Evolutionary conservation across 2,797 vertebrate genomes (phyloP).

Genomic region (Tokudaia muenninki): DNA sequence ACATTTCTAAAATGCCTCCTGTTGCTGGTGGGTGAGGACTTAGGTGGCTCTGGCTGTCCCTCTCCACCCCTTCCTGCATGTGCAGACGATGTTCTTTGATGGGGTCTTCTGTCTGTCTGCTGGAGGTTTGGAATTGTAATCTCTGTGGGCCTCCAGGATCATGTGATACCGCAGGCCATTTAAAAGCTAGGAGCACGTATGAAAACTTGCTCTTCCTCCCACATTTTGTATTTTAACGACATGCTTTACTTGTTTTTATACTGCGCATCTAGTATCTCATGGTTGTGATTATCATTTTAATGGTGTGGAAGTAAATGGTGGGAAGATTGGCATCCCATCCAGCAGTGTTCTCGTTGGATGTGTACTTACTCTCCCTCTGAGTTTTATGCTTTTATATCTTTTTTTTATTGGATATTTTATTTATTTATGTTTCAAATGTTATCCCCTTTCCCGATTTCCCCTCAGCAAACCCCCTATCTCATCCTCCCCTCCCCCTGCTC

Average conservation of each 20-base stretch:
- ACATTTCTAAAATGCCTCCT: neutral
- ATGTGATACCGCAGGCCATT: neutral
- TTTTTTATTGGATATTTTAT: too few species aligned
- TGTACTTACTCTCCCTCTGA: neutral
- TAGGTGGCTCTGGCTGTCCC: neutral
- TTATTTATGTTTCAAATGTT: too few species aligned
- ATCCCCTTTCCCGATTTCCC: too few species aligned
- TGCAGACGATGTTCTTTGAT: neutral
- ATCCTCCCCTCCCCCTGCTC: too few species aligned
- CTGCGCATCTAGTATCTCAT: neutral
- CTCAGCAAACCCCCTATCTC: too few species aligned
- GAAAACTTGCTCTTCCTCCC: neutral
- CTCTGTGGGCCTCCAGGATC: too few species aligned
- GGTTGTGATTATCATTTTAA: neutral
- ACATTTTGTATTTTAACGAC: neutral
- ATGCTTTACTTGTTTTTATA: neutral
- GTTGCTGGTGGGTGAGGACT: neutral
- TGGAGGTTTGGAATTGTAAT: neutral
- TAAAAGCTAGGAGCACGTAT: neutral
- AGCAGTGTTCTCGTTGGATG: neutral
- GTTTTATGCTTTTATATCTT: neutral
- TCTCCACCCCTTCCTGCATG: neutral
- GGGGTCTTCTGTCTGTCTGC: neutral
- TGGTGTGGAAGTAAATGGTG: neutral
- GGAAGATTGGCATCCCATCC: neutral